Conservation (phyloP, 2,113 vertebrate species). For the Halichoeres trimaculatus region DNA sequence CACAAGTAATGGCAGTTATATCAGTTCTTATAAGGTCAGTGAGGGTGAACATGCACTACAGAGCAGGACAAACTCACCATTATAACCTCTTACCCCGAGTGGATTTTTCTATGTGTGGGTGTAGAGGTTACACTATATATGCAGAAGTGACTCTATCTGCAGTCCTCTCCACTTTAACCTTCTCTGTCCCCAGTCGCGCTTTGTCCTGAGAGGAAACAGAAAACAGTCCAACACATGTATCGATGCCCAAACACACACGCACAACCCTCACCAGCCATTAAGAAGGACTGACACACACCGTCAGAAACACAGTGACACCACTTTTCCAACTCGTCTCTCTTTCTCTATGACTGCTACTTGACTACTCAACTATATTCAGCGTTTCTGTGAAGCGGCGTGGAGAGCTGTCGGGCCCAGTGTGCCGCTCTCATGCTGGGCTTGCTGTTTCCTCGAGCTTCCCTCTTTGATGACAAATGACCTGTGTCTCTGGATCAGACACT, state of each 20-base stretch:
- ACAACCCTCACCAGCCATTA: not conserved
- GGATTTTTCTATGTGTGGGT: constrained; percentile 4
- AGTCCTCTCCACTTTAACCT: constrained; percentile 38
- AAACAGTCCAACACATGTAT: constrained; percentile 5
- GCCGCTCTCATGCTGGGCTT: constrained; percentile 63
- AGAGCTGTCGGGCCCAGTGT: constrained; percentile 61
- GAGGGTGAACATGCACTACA: constrained; percentile 26
- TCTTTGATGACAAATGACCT: constrained; percentile 81
- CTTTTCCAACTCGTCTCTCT: constrained; percentile 37
- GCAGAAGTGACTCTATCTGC: constrained; percentile 49
- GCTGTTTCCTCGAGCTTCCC: constrained; percentile 69
- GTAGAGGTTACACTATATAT: constrained; percentile 30
- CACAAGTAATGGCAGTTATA: constrained; percentile 60
- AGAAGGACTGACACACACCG: constrained; percentile 30
- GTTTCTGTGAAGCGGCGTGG: constrained; percentile 41
- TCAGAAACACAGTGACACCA: constrained; percentile 41
- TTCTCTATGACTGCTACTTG: constrained; percentile 31
- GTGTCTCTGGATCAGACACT: constrained; percentile 76
- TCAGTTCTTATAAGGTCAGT: constrained; percentile 54
- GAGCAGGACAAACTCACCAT: constrained; percentile 7
- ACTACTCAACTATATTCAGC: constrained; percentile 61
- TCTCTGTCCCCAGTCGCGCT: constrained; percentile 39
- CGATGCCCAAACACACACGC: not conserved
- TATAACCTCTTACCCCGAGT: constrained; percentile 7
- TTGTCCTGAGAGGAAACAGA: constrained; percentile 28